Conservation (phyloP, 2,113 vertebrate genomes). For the Gavia stellata region DNA sequence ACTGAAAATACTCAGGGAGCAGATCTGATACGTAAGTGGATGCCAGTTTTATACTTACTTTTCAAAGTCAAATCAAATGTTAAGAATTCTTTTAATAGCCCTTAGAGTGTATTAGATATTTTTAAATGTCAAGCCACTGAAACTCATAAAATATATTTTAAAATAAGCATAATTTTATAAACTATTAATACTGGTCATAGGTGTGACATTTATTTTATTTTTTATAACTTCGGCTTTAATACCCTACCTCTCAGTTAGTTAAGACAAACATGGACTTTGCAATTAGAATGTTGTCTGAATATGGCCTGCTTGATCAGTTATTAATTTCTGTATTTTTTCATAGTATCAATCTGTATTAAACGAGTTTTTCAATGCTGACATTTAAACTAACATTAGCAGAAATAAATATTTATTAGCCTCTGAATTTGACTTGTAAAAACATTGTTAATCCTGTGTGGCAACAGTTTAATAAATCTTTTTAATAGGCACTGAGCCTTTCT, state of each 20-base stretch:
- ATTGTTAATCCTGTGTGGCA: neutral
- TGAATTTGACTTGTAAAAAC: neutral
- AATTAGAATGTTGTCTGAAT: neutral
- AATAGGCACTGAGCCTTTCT: neutral
- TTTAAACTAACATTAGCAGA: neutral
- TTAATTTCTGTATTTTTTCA: neutral
- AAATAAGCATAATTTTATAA: slow-evolving; percentile 9
- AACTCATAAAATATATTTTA: slow-evolving; percentile 1
- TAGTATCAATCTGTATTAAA: neutral
- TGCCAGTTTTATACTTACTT: neutral
- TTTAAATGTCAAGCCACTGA: slow-evolving; percentile 30
- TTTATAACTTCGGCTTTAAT: neutral
- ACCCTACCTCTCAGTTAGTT: neutral
- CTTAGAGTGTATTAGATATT: neutral
- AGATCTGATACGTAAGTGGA: neutral
- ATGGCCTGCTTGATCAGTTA: neutral
- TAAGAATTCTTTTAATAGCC: slow-evolving; percentile 32
- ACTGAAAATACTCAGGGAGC: neutral
- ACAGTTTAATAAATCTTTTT: neutral
- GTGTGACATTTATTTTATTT: neutral
- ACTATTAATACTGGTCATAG: neutral
- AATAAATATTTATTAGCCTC: neutral
- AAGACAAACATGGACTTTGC: neutral
- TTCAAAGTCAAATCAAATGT: slow-evolving; percentile 20
- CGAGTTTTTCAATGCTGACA: neutral